A percentile compares a stretch with the other conserved stretches of the same genome.
phyloP scores from a whole-genome alignment of 1,140 invertebrate genomes.

The Drosophila saltans region DNA sequence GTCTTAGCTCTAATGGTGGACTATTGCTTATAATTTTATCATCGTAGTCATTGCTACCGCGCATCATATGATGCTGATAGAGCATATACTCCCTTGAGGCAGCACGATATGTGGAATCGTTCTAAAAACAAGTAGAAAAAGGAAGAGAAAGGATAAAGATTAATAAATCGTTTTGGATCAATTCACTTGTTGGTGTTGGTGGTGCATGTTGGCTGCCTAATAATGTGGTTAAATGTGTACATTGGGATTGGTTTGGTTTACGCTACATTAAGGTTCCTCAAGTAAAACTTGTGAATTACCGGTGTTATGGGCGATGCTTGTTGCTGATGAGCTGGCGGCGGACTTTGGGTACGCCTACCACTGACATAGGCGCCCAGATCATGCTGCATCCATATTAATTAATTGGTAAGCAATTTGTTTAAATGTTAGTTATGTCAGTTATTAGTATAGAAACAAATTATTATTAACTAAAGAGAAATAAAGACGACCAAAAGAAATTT shows the following conservation, averaged over 20 bases:
- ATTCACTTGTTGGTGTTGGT: too few species aligned
- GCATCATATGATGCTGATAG: slow-evolving; percentile 89
- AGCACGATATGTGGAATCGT: slow-evolving; percentile 85
- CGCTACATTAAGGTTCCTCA: slow-evolving; percentile 73
- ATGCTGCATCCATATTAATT: slow-evolving; percentile 83
- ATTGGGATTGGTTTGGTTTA: slow-evolving; percentile 52
- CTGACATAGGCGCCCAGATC: slow-evolving; percentile 83
- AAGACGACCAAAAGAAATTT: not conserved
- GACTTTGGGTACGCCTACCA: slow-evolving; percentile 85
- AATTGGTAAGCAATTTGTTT: slow-evolving; percentile 25
- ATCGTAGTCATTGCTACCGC: slow-evolving; percentile 78
- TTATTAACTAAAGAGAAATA: not conserved
- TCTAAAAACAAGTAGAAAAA: slow-evolving; percentile 83
- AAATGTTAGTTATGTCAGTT: slow-evolving; percentile 39
- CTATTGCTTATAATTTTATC: slow-evolving; percentile 85
- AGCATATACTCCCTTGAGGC: slow-evolving; percentile 84
- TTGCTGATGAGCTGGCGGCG: slow-evolving; percentile 90
- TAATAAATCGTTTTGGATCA: not conserved
- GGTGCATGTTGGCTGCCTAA: too few species aligned
- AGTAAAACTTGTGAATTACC: slow-evolving; percentile 85
- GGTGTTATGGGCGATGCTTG: slow-evolving; percentile 90
- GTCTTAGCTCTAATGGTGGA: slow-evolving; percentile 89
- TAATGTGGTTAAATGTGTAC: not conserved
- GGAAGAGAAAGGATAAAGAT: not conserved
- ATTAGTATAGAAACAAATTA: slow-evolving; percentile 2